A percentile compares a stretch with the other conserved stretches of the same genome.
These are phyloP conservation scores for Podargus strigoides DNA, from an alignment of 2,797 vertebrate species.

Conservation along the genomic window DNA sequence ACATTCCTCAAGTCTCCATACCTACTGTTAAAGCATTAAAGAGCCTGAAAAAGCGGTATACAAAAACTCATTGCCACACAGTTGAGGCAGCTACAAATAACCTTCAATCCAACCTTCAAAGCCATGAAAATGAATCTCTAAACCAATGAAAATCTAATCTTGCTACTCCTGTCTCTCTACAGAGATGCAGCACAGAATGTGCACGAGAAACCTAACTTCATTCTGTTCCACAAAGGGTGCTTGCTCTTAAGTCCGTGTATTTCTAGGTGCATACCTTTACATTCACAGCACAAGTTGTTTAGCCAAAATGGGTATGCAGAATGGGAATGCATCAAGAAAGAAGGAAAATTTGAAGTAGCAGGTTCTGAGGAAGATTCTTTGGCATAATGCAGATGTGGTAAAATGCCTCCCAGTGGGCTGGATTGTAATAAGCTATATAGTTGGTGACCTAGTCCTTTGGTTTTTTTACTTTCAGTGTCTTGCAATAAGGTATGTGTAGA, in stretches of 20 bases:
- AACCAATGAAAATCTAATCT: neutral
- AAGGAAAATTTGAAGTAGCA: neutral
- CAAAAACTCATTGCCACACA: neutral
- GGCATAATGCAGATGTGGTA: neutral
- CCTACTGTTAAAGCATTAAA: neutral
- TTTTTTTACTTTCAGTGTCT: neutral
- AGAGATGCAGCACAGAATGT: neutral
- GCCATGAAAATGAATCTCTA: accelerated
- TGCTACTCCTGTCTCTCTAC: neutral
- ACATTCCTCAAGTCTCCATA: neutral
- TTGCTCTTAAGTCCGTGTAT: neutral
- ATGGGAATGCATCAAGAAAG: neutral
- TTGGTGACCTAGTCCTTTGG: neutral
- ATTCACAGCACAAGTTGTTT: neutral
- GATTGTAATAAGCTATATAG: neutral
- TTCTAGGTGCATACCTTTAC: neutral
- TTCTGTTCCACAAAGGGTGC: neutral
- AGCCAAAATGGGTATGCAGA: neutral
- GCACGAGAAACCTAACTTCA: neutral
- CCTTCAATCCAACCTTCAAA: neutral
- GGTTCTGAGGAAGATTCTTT: neutral
- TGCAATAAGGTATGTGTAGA: neutral
- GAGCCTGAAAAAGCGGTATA: neutral
- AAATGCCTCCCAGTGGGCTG: neutral
- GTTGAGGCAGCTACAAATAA: neutral